These are phyloP conservation scores for Lethenteron reissneri DNA, from an alignment of 2,113 vertebrate genomes.

Conservation along the genomic window DNA sequence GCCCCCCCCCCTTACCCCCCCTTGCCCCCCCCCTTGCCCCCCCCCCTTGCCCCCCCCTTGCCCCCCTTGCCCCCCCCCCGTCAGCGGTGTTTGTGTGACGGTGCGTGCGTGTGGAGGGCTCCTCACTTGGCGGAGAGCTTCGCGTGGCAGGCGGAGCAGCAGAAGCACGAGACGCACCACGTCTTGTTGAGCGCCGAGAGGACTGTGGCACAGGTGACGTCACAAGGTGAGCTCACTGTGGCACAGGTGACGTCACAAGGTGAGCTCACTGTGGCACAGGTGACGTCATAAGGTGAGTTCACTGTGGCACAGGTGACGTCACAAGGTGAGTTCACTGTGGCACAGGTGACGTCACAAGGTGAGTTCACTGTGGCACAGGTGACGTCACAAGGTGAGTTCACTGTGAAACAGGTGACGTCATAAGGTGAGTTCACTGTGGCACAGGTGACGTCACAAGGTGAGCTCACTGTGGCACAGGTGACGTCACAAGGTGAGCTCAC, in stretches of 20 bases:
- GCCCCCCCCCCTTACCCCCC: too few relatives aligned
- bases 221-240: not conserved
- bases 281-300: not conserved
- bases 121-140: slow-evolving; percentile 9
- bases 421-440: too few relatives aligned
- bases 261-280: not conserved
- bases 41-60: too few relatives aligned
- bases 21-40: too few relatives aligned
- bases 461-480: too few relatives aligned
- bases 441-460: too few relatives aligned
- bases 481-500: too few relatives aligned
- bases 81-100: too few relatives aligned
- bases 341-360: not conserved
- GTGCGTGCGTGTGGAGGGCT: too few relatives aligned
- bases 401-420: too few relatives aligned
- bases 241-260: not conserved
- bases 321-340: not conserved
- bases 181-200: slow-evolving; percentile 10
- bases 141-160: slow-evolving; percentile 8
- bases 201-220: not conserved
- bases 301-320: not conserved
- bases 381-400: too few relatives aligned
- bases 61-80: too few relatives aligned
- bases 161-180: slow-evolving; percentile 9
- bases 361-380: not conserved